Percentiles rank a stretch among this genome's conserved stretches.
These are phyloP conservation scores for Stegodyphus mimosarum DNA, from an alignment of 1,140 invertebrate species.

Conservation along the genomic window DNA sequence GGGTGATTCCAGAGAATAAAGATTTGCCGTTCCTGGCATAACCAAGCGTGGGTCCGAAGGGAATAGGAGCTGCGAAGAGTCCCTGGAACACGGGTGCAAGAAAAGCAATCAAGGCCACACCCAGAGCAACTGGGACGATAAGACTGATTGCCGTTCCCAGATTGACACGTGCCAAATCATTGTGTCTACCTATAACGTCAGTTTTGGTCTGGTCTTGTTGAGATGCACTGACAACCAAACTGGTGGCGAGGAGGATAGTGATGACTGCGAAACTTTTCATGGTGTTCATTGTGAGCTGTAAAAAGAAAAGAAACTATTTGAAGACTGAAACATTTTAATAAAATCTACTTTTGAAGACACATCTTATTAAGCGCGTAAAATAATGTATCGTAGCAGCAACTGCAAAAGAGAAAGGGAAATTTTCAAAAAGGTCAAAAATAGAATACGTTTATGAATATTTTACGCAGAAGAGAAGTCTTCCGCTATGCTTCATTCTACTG, in stretches of 20 bases:
- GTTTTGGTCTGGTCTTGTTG: background rate
- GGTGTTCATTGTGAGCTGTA: background rate
- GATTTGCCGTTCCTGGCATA: conserved; percentile 49
- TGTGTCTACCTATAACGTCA: conserved; percentile 26
- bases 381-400: too few relatives aligned
- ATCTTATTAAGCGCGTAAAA: too few relatives aligned
- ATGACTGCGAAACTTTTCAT: conserved; percentile 10
- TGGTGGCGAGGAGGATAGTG: background rate
- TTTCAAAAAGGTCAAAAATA: too few relatives aligned
- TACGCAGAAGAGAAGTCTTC: too few relatives aligned
- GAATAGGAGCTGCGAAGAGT: conserved; percentile 43
- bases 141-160: conserved; percentile 47
- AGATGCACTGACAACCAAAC: background rate
- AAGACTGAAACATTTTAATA: too few relatives aligned
- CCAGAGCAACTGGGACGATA: conserved; percentile 41
- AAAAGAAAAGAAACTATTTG: background rate
- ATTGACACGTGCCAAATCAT: conserved; percentile 28
- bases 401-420: too few relatives aligned
- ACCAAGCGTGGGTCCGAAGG: conserved; percentile 26
- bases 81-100: conserved; percentile 38
- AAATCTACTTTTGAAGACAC: too few relatives aligned
- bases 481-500: too few relatives aligned
- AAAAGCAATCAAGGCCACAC: conserved; percentile 29
- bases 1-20: conserved; percentile 46
- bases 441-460: too few relatives aligned